A percentile compares a stretch with the other conserved stretches of the same genome.
Evolutionary conservation across 2,113 vertebrate genomes (phyloP).

Genomic region (Pandion haliaetus): DNA sequence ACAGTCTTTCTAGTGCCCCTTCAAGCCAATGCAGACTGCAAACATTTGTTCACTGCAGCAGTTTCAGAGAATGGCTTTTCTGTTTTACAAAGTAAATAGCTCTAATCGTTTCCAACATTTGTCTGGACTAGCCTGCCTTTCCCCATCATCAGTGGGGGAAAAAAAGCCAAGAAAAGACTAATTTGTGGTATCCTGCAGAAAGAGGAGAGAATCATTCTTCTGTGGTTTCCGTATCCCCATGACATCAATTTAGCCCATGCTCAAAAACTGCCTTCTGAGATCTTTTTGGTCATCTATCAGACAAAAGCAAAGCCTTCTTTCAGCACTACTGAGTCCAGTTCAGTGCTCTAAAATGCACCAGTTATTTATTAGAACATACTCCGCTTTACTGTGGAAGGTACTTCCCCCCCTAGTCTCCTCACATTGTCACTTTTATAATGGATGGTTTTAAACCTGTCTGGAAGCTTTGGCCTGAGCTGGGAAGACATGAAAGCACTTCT

Average conservation of each 20-base stretch:
- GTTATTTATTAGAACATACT: neutral
- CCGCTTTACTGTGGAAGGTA: neutral
- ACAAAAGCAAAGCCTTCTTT: neutral
- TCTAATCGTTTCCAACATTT: neutral
- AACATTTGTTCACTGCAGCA: neutral
- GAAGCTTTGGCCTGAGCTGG: neutral
- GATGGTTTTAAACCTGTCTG: neutral
- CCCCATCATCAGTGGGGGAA: neutral
- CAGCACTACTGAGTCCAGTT: neutral
- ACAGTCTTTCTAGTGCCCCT: neutral
- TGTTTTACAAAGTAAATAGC: neutral
- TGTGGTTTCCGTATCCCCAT: neutral
- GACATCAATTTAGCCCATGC: neutral
- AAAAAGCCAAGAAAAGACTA: neutral
- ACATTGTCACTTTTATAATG: neutral
- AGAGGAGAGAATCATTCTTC: neutral
- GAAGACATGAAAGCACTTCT: neutral
- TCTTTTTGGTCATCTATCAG: neutral
- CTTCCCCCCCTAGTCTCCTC: neutral
- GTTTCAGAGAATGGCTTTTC: neutral
- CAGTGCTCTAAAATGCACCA: neutral
- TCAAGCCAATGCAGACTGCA: neutral
- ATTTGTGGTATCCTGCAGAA: neutral
- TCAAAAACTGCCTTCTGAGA: neutral
- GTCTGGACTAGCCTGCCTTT: neutral